These are phyloP conservation scores for Cheilosia grossa DNA, from an alignment of 2,888 invertebrate genomes.

Conservation along the genomic window DNA sequence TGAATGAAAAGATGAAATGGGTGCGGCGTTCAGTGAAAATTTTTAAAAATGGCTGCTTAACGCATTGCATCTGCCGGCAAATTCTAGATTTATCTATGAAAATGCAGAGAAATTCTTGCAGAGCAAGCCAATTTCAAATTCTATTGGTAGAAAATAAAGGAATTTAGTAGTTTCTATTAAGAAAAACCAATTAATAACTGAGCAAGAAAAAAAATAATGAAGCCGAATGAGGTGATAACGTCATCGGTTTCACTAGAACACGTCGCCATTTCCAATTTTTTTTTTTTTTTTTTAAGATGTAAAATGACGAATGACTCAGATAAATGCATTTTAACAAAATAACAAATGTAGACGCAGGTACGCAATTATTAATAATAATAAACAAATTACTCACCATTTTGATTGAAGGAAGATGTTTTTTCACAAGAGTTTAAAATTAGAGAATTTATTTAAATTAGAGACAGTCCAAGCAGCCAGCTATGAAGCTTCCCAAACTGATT, in stretches of 20 bases:
- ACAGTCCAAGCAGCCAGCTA: constrained; percentile 86
- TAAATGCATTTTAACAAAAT: neutral
- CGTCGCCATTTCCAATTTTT: constrained; percentile 46
- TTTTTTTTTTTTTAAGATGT: neutral
- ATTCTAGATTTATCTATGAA: neutral
- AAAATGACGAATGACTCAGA: neutral
- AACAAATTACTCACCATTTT: constrained; percentile 59
- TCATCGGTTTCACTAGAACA: constrained; percentile 51
- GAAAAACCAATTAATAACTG: neutral
- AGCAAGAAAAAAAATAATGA: constrained; percentile 3
- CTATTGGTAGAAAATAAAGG: neutral
- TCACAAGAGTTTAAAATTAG: constrained; percentile 76
- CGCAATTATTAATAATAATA: no score
- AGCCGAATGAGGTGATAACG: constrained; percentile 32
- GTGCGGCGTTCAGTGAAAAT: constrained; percentile 36
- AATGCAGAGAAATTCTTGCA: neutral
- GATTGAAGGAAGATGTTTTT: constrained; percentile 50
- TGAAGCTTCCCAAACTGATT: constrained; percentile 89
- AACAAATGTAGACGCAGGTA: neutral
- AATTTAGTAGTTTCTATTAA: neutral
- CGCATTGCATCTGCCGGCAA: constrained; percentile 46
- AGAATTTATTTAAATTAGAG: constrained; percentile 77
- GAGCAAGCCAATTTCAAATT: neutral
- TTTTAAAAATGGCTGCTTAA: constrained; percentile 37
- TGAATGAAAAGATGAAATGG: constrained; percentile 28